Base-by-base conservation (phyloP, 2,113 vertebrate species). In the Anoura caudifer region DNA sequence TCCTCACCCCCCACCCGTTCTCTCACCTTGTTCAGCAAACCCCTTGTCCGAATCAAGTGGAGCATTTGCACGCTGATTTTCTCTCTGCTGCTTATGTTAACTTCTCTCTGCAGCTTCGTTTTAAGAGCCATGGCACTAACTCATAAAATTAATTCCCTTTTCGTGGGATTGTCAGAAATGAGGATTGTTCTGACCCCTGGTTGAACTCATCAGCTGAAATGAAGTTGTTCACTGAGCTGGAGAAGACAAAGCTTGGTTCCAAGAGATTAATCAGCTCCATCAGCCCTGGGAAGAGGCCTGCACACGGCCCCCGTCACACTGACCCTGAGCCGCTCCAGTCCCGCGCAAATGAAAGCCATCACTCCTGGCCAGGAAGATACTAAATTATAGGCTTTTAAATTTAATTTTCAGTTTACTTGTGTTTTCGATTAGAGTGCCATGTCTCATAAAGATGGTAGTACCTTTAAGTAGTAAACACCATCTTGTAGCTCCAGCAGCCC, bases 171-270 rank as follows among this genome's bases (percentile, higher is more conserved):
- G 99, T 99, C 99, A 99, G 99, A 99, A 99, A 99, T 98, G 99
- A 99, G 99, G 98, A 99, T 99, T 98, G 98, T 99, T 99, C 98
- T 99, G 99, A 99, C 99, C 99, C 98, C 98, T 97, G 98, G 98
- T 98, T 99, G 99, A 99, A 99, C 99, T 99, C 99, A 99, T 99
- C 99, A 99, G 99, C 98, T 98, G 99, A 99, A 99, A 99, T 99
- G 99, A 99, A 99, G 99, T 99, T 99, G 99, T 99, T 99, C 99
- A 99, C 98, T 99, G 99, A 99, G 98, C 99, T 99, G 99, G 98
- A 99, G 99, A 99, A 99, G 99, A 99, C 99, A 99, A 99, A 99
- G 99, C 99, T 99, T 97, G 98, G 98, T 98, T 98, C 98, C 98
- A 96, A 98, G 96, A 98, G 99, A 99, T 99, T 99, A 99, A 99